Conservation (phyloP, 2,888 invertebrate species). For the Gortyna flavago region DNA sequence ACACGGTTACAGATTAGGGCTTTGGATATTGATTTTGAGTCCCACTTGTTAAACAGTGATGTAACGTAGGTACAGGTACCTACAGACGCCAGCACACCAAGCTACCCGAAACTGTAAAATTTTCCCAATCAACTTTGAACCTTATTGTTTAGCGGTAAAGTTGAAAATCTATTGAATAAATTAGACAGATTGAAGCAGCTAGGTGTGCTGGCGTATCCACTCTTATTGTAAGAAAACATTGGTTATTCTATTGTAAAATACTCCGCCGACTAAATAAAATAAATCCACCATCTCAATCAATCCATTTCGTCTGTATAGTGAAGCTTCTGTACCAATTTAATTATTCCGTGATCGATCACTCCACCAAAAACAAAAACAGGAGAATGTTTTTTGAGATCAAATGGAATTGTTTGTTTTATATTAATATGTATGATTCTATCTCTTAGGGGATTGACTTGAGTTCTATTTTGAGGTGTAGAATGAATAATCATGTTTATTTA, state of each 20-base stretch:
- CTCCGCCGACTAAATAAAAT: background rate
- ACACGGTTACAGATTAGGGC: background rate
- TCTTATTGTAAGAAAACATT: background rate
- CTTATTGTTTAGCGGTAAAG: too few relatives aligned
- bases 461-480: slow-evolving; percentile 12
- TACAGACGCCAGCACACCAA: too few relatives aligned
- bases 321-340: slow-evolving; percentile 17
- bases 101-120: too few relatives aligned
- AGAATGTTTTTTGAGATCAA: slow-evolving; percentile 40
- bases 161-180: too few relatives aligned
- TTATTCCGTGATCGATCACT: slow-evolving; percentile 31
- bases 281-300: background rate
- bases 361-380: slow-evolving; percentile 21
- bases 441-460: slow-evolving; percentile 13
- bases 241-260: background rate
- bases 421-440: slow-evolving; percentile 29
- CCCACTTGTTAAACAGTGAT: background rate
- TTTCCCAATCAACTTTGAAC: too few relatives aligned
- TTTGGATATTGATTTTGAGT: background rate
- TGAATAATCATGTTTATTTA: slow-evolving; percentile 8
- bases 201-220: too few relatives aligned
- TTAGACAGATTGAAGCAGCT: too few relatives aligned
- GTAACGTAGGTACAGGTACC: background rate
- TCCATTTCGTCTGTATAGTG: background rate
- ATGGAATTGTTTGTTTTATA: slow-evolving; percentile 30